Evolutionary conservation across 2,797 vertebrate species (phyloP), one percentile per base, ranked within the genome.

Genomic region (Amphiprion clarkii): DNA sequence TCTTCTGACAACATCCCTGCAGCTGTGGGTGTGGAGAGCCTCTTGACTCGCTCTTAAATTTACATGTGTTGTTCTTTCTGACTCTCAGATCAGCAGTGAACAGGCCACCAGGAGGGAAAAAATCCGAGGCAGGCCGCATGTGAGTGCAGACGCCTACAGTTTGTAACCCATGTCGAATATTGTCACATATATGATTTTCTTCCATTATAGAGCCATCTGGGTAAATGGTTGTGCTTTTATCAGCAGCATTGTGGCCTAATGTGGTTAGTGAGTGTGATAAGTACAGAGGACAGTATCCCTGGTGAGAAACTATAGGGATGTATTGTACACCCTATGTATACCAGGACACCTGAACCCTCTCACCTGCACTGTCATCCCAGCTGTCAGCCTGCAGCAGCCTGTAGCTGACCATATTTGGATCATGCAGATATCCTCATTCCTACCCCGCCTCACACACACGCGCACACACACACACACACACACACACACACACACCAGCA

Each of bases 1-100:
- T 90, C 91, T 88, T 88, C 82, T 91, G 84, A 93, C 86, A 92
- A 91, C 87, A 88, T 84, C 84, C 92, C 89, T 87, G 84, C 78
- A 83, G 93, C 77, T 59, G 66, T 85, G 87, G 87, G 85, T 75
- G 78, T 83, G 85, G 82, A 83, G 67, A 84, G 74, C 74, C 83
- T 89, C 87, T 90, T 83, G 81, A 89, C 88, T 87, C 54, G 3
- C 76, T 79, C 61, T 58, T 66, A 74, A 79, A 83, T 82, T 74
- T 88, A 75, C 79, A 82, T 75, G 76, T 78, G 71, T 82, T 88
- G 76, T 79, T 81, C 69, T 77, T 55, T 66, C 68, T 76, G 62
- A 54, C 71, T 76, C 62, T 75, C 40, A 55, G 76, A 84, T 86
- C 84, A 61, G 64, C 53, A 27, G 58, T 17, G 70, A 82, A 33